Evolutionary conservation across 2,113 vertebrate genomes (phyloP), one percentile per base, ranked within the genome.

Genomic region (Heterotilapia buettikoferi): DNA sequence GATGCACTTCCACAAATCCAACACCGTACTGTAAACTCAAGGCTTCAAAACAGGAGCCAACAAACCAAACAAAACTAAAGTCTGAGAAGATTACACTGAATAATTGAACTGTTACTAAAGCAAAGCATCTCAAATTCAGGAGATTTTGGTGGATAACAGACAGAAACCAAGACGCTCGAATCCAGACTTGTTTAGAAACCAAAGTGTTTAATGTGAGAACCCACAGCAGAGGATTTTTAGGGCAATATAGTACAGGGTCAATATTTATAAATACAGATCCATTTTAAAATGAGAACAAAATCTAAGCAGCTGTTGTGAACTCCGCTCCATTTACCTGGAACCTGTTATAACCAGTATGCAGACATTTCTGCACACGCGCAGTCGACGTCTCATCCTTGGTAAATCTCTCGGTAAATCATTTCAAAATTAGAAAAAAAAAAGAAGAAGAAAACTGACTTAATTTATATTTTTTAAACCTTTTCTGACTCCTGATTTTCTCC

Each of bases 51-150:
- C 36, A 8, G 19, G 19, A 40, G 33, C 19, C 19, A 0, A 68
- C 63, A 24, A 40, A 40, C n/a, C 19, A 68, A 40, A 68, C 33
- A 8, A 68, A n/a, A 0, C 19, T 1, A 18, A 61, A 0, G 29
- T 19, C 5, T 61, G 29, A 61, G 57, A 61, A 61, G 2, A 33
- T 61, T 33, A 61, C 29, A 6, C 29, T 61, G 16, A 33, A 61
- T 19, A 33, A 33, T 4, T 11, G 16, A 68, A 68, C 11, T 40
- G 11, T 21, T 40, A 68, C 19, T 40, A 68, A 40, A 68, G 63
- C 63, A 68, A 68, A 68, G 33, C 1, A 2, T 68, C 33, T 38
- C 4, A 68, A 68, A 68, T 68, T 68, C 19, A 40, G 33, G 33
- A 40, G 3, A 40, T 12, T 66, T 38, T 38, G 61, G 31, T 36